Evolutionary conservation across 2,797 vertebrate species (phyloP).

Genomic region (Antennarius maculatus): DNA sequence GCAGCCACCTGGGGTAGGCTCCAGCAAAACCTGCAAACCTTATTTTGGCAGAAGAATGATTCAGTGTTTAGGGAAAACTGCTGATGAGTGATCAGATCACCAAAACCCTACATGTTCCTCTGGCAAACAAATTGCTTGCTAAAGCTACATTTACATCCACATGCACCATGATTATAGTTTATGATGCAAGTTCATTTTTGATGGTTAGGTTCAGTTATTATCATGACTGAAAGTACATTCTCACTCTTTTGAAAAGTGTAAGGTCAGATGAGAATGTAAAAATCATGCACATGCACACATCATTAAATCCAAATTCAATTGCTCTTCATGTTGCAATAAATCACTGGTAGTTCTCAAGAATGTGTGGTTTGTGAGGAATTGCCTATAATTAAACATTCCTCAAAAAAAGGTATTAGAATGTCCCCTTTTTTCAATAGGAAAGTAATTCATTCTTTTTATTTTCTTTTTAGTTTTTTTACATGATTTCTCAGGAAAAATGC

Average conservation of each 20-base stretch:
- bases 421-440: neutral
- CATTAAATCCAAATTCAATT: constrained; percentile 20
- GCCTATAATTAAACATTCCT: neutral
- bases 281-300: constrained; percentile 5
- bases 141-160: neutral
- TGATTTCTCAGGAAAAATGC: constrained; percentile 4
- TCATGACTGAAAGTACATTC: neutral
- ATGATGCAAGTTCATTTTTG: neutral
- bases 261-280: constrained; percentile 12
- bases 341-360: neutral
- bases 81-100: neutral
- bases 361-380: constrained; percentile 21
- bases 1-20: no score
- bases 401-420: neutral
- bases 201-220: neutral
- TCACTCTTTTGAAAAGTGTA: neutral
- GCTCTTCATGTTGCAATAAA: constrained; percentile 17
- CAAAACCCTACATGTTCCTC: neutral
- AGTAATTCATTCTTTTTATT: neutral
- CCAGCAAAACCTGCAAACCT: no score
- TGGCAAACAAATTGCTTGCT: neutral
- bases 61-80: neutral
- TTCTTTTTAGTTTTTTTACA: neutral
- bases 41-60: neutral
- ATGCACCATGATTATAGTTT: neutral